Evolutionary conservation across 2,113 vertebrate species (phyloP).

Genomic region (Anoplopoma fimbria): DNA sequence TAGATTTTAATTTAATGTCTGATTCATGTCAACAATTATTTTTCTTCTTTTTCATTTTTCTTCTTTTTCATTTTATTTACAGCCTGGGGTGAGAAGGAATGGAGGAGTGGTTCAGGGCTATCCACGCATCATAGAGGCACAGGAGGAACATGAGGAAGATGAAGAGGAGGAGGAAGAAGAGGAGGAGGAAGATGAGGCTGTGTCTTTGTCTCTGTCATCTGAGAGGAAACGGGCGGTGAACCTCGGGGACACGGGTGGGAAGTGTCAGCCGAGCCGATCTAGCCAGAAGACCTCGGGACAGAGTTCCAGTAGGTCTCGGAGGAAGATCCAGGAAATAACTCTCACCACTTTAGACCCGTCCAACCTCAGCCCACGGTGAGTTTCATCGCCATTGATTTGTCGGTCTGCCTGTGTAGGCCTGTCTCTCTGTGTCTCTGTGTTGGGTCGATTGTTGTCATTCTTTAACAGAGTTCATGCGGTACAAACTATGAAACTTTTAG

Average conservation of each 20-base stretch:
- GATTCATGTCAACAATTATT: background rate
- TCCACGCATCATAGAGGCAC: slow-evolving; percentile 59
- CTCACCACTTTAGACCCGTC: slow-evolving; percentile 75
- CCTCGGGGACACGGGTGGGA: slow-evolving; percentile 52
- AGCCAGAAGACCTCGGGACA: slow-evolving; percentile 37
- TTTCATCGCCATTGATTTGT: slow-evolving; percentile 8
- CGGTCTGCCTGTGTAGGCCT: slow-evolving; percentile 2
- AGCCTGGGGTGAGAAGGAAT: slow-evolving; percentile 71
- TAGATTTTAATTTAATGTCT: slow-evolving; percentile 13
- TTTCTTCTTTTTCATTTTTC: background rate
- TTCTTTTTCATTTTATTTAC: background rate
- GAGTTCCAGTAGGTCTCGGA: slow-evolving; percentile 41
- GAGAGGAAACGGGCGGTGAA: slow-evolving; percentile 43
- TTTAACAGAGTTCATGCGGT: background rate
- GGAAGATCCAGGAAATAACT: slow-evolving; percentile 69
- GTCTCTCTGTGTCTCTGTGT: slow-evolving; percentile 20
- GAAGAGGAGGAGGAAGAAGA: slow-evolving; percentile 51
- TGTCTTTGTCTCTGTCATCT: slow-evolving; percentile 15
- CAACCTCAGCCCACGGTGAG: slow-evolving; percentile 83
- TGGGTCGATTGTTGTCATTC: slow-evolving; percentile 15
- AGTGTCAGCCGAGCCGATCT: slow-evolving; percentile 37
- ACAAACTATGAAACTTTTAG: background rate
- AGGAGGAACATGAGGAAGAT: slow-evolving; percentile 50
- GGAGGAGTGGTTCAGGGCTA: slow-evolving; percentile 71
- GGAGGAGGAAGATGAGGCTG: slow-evolving; percentile 51